Percentiles rank a stretch among this genome's conserved stretches.
These are phyloP conservation scores for Acrobasis repandana DNA, from an alignment of 2,888 invertebrate species.

Conservation along the genomic window DNA sequence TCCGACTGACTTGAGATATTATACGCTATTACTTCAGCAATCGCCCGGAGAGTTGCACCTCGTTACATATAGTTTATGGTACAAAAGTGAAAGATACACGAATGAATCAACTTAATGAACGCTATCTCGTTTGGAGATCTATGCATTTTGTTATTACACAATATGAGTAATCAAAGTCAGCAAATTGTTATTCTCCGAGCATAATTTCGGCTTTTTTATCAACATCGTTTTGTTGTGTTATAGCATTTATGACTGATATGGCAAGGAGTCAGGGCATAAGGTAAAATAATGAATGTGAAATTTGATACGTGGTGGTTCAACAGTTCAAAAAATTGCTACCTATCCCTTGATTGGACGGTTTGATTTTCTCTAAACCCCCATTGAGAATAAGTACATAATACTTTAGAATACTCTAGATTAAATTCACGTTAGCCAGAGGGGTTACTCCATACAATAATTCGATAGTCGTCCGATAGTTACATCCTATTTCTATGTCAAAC, in stretches of 20 bases:
- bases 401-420: too few species aligned
- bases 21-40: constrained; percentile 11
- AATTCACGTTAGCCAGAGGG: too few species aligned
- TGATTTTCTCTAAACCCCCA: too few species aligned
- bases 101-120: constrained; percentile 17
- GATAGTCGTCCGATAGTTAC: too few species aligned
- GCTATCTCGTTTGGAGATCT: constrained; percentile 17
- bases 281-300: constrained; percentile 10
- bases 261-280: background rate
- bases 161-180: constrained; percentile 3
- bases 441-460: too few species aligned
- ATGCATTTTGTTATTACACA: constrained; percentile 9
- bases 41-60: constrained; percentile 1
- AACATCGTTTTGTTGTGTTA: background rate
- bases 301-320: background rate
- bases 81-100: constrained; percentile 18
- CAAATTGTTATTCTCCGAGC: constrained; percentile 8
- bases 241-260: background rate
- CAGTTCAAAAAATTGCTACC: background rate
- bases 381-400: too few species aligned
- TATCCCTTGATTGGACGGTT: too few species aligned
- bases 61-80: constrained; percentile 7
- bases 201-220: constrained; percentile 4
- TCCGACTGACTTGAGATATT: constrained; percentile 9
- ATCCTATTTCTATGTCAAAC: too few species aligned